Conservation (phyloP, 2,888 invertebrate genomes). For the Sphecodes monilicornis region DNA sequence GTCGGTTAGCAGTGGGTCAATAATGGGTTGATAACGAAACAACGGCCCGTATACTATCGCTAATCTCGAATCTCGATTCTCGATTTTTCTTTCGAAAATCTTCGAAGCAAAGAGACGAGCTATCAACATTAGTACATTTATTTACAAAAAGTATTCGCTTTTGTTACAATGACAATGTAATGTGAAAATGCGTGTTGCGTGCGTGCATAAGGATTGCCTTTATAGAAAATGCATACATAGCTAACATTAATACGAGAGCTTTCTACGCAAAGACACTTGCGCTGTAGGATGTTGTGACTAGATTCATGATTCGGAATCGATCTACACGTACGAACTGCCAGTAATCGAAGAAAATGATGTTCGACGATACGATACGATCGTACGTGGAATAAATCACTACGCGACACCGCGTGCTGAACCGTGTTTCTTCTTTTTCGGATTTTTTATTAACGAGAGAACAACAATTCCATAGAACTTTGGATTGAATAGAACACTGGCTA, state of each 20-base stretch:
- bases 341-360: constrained; percentile 21
- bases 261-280: constrained; percentile 44
- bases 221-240: constrained; percentile 63
- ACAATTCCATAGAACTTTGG: constrained; percentile 74
- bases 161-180: constrained; percentile 72
- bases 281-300: constrained; percentile 21
- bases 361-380: constrained; percentile 19
- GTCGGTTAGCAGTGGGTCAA: neutral
- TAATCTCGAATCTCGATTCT: neutral
- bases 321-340: constrained; percentile 19
- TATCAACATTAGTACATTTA: constrained; percentile 72
- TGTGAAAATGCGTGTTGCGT: constrained; percentile 61
- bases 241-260: constrained; percentile 54
- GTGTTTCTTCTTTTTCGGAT: constrained; percentile 67
- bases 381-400: constrained; percentile 47
- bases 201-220: constrained; percentile 58
- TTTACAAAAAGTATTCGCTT: constrained; percentile 72
- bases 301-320: constrained; percentile 6
- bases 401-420: constrained; percentile 43
- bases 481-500: constrained; percentile 74
- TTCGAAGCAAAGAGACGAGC: constrained; percentile 46
- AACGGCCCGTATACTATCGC: neutral
- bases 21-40: neutral
- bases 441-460: constrained; percentile 74
- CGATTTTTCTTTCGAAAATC: neutral